Percentiles rank a stretch among this genome's conserved stretches.
Conservation (phyloP, 2,113 vertebrate species). For the Festucalex cinctus region DNA sequence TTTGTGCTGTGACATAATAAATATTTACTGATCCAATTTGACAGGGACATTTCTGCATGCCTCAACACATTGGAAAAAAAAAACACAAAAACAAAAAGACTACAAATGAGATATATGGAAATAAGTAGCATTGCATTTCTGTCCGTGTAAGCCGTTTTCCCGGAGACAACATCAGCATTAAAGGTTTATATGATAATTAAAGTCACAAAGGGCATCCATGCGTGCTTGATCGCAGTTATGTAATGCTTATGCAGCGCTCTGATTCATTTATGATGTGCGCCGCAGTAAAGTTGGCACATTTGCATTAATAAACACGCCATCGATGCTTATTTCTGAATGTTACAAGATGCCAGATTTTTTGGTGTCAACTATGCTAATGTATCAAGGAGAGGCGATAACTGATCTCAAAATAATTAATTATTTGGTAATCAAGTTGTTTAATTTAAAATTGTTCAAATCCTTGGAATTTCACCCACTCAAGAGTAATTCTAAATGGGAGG, state of each 20-base stretch:
- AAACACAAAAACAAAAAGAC: background rate
- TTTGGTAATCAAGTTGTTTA: no score
- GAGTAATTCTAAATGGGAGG: no score
- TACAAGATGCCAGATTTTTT: background rate
- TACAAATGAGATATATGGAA: background rate
- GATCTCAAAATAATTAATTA: no score
- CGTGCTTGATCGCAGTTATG: constrained; percentile 5
- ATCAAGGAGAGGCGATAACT: no score
- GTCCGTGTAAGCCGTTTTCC: constrained; percentile 5
- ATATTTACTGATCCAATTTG: background rate
- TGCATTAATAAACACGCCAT: constrained; percentile 9
- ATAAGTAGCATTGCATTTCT: constrained; percentile 1
- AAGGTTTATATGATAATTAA: constrained; percentile 10
- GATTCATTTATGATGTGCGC: constrained; percentile 8
- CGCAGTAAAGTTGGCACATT: constrained; percentile 10
- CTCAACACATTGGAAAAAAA: background rate
- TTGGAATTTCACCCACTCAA: no score
- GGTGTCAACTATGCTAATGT: no score
- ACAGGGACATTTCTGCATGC: background rate
- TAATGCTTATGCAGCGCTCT: constrained; percentile 10
- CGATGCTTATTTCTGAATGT: constrained; percentile 1
- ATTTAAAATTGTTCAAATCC: no score
- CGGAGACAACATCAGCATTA: constrained; percentile 11
- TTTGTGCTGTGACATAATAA: background rate
- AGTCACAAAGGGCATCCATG: constrained; percentile 13